Evolutionary conservation across 2,888 invertebrate species (phyloP).

Genomic region (Cerastoderma edule): DNA sequence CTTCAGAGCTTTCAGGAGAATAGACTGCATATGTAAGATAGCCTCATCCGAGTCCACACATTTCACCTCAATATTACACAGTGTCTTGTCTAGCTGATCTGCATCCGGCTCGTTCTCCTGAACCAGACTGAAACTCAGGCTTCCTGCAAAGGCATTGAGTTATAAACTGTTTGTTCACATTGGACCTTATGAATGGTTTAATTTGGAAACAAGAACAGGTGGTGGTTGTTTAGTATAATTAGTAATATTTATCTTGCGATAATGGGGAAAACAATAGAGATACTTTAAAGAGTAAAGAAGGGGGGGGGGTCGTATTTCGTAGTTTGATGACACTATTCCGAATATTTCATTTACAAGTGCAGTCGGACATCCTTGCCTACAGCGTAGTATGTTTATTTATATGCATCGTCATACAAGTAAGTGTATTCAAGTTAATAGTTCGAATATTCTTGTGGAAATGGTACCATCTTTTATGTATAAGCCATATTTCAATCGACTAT

Average conservation of each 20-base stretch:
- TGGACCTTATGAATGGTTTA: background rate
- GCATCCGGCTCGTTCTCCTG: constrained; percentile 46
- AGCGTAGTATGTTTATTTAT: too few species aligned
- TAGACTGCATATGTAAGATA: constrained; percentile 60
- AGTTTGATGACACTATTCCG: background rate
- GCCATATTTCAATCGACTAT: too few species aligned
- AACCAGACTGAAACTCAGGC: constrained; percentile 62
- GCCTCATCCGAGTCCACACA: constrained; percentile 51
- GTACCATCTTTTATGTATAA: too few species aligned
- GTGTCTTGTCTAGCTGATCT: constrained; percentile 24
- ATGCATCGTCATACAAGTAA: too few species aligned
- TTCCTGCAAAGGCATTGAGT: constrained; percentile 49
- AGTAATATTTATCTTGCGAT: background rate
- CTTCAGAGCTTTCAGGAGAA: constrained; percentile 59
- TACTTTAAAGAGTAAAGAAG: too few species aligned
- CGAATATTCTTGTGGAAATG: too few species aligned
- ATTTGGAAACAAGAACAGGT: background rate
- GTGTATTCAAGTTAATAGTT: too few species aligned
- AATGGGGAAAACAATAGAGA: too few species aligned
- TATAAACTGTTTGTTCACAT: background rate
- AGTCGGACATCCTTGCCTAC: too few species aligned
- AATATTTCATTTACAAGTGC: too few species aligned
- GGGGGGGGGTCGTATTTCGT: too few species aligned
- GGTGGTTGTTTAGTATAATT: background rate
- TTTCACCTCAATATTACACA: constrained; percentile 22